Conservation (phyloP, 1,140 invertebrate genomes). For the Nephotettix cincticeps region DNA sequence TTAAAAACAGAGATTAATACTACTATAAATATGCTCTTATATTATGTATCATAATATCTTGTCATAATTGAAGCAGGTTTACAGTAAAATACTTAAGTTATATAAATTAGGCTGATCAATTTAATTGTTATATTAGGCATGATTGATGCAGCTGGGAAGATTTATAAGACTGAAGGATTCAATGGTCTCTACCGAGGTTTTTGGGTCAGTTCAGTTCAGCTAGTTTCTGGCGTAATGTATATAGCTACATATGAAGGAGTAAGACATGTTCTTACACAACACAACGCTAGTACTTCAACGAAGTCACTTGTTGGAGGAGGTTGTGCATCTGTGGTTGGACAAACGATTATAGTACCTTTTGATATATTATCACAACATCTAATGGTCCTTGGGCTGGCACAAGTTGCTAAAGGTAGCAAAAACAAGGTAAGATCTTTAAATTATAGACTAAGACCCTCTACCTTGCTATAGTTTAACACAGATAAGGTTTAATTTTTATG, state of each 20-base stretch:
- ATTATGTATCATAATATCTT: too few species aligned
- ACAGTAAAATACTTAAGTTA: too few species aligned
- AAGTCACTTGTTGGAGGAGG: slow-evolving; percentile 80
- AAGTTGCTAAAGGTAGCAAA: slow-evolving; percentile 45
- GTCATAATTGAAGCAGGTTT: too few species aligned
- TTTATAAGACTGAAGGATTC: slow-evolving; percentile 83
- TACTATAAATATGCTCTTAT: too few species aligned
- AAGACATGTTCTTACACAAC: slow-evolving; percentile 67
- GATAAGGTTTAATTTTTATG: too few species aligned
- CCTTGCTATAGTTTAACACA: too few species aligned
- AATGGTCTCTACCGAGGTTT: slow-evolving; percentile 92
- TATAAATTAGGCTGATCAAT: too few species aligned
- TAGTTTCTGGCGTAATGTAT: slow-evolving; percentile 88
- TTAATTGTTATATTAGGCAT: slow-evolving; percentile 60
- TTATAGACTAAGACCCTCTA: too few species aligned
- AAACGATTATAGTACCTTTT: slow-evolving; percentile 95
- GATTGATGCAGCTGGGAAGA: slow-evolving; percentile 89
- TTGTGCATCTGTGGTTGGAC: slow-evolving; percentile 87
- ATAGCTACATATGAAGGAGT: slow-evolving; percentile 95
- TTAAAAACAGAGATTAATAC: too few species aligned
- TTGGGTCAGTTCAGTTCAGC: slow-evolving; percentile 87
- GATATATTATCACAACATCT: slow-evolving; percentile 96
- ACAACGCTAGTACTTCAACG: slow-evolving; percentile 58
- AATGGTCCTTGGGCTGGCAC: slow-evolving; percentile 83
- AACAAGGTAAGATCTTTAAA: slow-evolving; percentile 43